These are phyloP conservation scores for Abrostola tripartita DNA, from an alignment of 2,888 invertebrate genomes.

Conservation along the genomic window DNA sequence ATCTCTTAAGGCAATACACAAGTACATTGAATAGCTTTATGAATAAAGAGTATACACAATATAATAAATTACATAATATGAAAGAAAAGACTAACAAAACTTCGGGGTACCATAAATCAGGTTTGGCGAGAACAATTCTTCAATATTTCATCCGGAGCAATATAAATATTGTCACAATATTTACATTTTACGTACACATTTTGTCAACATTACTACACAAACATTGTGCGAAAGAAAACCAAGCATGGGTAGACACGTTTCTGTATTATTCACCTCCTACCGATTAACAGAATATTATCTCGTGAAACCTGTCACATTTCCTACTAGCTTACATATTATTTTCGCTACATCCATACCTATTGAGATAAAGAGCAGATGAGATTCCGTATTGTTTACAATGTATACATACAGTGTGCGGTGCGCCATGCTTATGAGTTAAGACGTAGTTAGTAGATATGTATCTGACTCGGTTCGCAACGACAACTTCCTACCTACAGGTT, in stretches of 20 bases:
- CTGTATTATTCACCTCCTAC: slow-evolving; percentile 30
- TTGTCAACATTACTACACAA: slow-evolving; percentile 41
- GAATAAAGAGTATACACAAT: neutral
- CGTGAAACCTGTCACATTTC: slow-evolving; percentile 35
- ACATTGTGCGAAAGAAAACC: slow-evolving; percentile 40
- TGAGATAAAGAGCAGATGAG: slow-evolving; percentile 41
- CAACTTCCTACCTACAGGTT: slow-evolving; percentile 62
- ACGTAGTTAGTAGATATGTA: slow-evolving; percentile 74
- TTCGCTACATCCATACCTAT: slow-evolving; percentile 22
- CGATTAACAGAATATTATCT: slow-evolving; percentile 36
- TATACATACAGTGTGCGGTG: slow-evolving; percentile 54
- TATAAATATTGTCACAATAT: slow-evolving; percentile 32
- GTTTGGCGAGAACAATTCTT: slow-evolving; percentile 27
- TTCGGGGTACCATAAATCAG: slow-evolving; percentile 23
- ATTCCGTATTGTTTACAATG: slow-evolving; percentile 59
- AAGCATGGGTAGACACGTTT: slow-evolving; percentile 31
- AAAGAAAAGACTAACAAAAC: slow-evolving; percentile 13
- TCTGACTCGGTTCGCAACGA: slow-evolving; percentile 58
- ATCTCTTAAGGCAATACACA: slow-evolving; percentile 1
- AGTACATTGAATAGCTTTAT: slow-evolving; percentile 6
- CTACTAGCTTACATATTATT: slow-evolving; percentile 34
- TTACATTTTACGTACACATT: slow-evolving; percentile 30
- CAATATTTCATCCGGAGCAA: slow-evolving; percentile 28
- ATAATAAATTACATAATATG: slow-evolving; percentile 5
- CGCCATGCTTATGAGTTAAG: slow-evolving; percentile 64